These are phyloP conservation scores for Argyresthia goedartella DNA, from an alignment of 2,888 invertebrate genomes.

Conservation along the genomic window DNA sequence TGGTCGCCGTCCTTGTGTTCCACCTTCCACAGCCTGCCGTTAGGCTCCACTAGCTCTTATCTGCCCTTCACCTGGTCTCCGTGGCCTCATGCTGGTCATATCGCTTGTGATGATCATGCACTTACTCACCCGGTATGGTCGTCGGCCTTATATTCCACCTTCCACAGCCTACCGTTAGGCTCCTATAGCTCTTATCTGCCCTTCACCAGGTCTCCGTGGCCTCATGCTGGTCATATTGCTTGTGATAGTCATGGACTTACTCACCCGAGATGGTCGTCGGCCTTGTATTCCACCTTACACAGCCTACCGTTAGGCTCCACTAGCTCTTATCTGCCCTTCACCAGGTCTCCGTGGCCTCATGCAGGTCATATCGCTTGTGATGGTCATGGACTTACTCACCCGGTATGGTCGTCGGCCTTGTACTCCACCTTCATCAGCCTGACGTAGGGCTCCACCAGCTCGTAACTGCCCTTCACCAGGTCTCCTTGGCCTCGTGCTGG, in stretches of 20 bases:
- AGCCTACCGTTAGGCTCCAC: constrained; percentile 75
- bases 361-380: constrained; percentile 68
- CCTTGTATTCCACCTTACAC: constrained; percentile 75
- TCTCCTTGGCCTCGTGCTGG: constrained; percentile 70
- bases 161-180: constrained; percentile 74
- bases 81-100: constrained; percentile 64
- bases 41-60: constrained; percentile 74
- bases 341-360: constrained; percentile 70
- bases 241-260: not conserved
- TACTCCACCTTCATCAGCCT: constrained; percentile 75
- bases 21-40: constrained; percentile 74
- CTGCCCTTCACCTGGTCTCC: constrained; percentile 73
- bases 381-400: constrained; percentile 55
- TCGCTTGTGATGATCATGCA: constrained; percentile 69
- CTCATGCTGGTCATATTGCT: constrained; percentile 50
- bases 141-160: constrained; percentile 76
- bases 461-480: constrained; percentile 73
- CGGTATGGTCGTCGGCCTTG: constrained; percentile 71
- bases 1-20: constrained; percentile 75
- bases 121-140: constrained; percentile 54
- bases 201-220: constrained; percentile 15
- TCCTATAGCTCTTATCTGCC: constrained; percentile 75
- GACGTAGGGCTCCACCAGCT: constrained; percentile 75
- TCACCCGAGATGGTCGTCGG: constrained; percentile 68
- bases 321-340: constrained; percentile 73